Base-by-base conservation (phyloP, 2,888 invertebrate genomes). In the Hedychridium roseum region DNA sequence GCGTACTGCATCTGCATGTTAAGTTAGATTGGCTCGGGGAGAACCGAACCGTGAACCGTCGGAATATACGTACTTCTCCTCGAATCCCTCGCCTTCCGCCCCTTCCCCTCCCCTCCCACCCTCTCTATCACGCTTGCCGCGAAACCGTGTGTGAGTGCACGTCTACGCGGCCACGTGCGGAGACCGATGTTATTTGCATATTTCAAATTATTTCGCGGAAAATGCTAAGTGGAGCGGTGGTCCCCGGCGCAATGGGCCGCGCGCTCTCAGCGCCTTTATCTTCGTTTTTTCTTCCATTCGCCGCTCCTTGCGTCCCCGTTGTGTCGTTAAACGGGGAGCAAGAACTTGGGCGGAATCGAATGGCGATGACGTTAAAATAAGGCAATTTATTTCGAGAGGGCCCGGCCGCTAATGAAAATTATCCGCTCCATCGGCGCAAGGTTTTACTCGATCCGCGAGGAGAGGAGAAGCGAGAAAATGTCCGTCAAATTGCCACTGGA, bases 191-290 rank as follows among this genome's bases (percentile, higher is more conserved):
- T 50, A 68, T 69, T 70, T 69, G 67, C 70, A 68, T 68, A 70
- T 68, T 67, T 70, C 64, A 66, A 70, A 70, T 70, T 68, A 68
- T 70, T 70, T 68, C 62, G 60, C 57, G 62, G 61, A 68, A 64
- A 54, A 62, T 41, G 57, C 55, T 59, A 57, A 61, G 55, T 57
- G 59, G 56, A 64, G 61, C 59, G 53, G 56, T 49, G 47, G 4
- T 23, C 48, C 39, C 40, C 38, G 38, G 50, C 43, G 54, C 60
- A 57, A 59, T 57, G 57, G 60, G 53, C n/a, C n/a, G n/a, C n/a
- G 48, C 59, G 55, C 55, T 60, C 48, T 45, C 31, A 21, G n/a
- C 14, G 16, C 37, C 35, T 51, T 61, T 50, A 34, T 56, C 53
- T 53, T 50, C 57, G 44, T 50, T 41, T 32, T 35, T 32, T 23